Conservation (phyloP, 2,888 invertebrate genomes). For the Dasypolia templi region DNA sequence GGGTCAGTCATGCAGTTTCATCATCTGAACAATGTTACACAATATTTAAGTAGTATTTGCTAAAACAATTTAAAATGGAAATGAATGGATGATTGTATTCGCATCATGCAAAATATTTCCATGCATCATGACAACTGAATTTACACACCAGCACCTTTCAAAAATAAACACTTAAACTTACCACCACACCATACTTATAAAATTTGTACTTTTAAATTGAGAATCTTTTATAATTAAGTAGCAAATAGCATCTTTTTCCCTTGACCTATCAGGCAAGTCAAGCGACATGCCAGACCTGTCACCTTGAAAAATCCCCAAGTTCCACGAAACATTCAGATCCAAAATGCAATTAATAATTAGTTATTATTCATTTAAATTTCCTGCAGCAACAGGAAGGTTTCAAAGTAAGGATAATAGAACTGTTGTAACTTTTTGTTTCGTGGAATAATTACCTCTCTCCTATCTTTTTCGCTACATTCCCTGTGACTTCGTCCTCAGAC, state of each 20-base stretch:
- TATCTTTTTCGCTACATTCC: conserved; percentile 81
- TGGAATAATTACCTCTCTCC: conserved; percentile 76
- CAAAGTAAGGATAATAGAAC: neutral
- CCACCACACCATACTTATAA: conserved; percentile 32
- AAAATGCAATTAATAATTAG: neutral
- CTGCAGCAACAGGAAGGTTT: conserved; percentile 13
- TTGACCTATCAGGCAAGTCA: neutral
- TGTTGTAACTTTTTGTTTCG: conserved; percentile 33
- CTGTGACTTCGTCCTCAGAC: conserved; percentile 76
- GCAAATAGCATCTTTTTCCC: neutral
- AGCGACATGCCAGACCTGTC: conserved; percentile 54
- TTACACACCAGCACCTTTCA: conserved; percentile 19
- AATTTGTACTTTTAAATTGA: neutral
- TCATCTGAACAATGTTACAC: conserved; percentile 32
- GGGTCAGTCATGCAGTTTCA: neutral
- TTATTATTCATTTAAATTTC: neutral
- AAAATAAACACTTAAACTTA: conserved; percentile 32
- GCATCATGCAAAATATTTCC: conserved; percentile 42
- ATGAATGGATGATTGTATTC: conserved; percentile 19
- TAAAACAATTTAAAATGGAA: conserved; percentile 6
- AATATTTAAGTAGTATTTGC: conserved; percentile 20
- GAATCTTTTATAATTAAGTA: neutral
- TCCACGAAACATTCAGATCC: conserved; percentile 45
- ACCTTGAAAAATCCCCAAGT: conserved; percentile 47
- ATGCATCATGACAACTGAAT: conserved; percentile 31